Evolutionary conservation across 2,113 vertebrate species (phyloP).

Genomic region (Motacilla alba): DNA sequence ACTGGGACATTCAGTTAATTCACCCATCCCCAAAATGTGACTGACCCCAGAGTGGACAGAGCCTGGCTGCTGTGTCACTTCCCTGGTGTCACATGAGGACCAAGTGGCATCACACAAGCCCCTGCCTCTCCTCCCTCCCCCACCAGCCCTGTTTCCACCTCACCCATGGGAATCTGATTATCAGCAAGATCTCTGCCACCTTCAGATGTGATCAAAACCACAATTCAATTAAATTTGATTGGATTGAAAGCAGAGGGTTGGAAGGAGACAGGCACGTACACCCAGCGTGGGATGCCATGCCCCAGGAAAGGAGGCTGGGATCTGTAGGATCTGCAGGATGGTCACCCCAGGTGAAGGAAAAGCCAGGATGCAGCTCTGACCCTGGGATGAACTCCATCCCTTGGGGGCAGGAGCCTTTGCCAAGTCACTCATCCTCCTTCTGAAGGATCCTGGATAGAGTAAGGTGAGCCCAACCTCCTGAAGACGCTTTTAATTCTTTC

Average conservation of each 20-base stretch:
- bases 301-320: not conserved
- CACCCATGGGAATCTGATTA: not conserved
- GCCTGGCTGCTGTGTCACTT: not conserved
- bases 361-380: not conserved
- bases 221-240: not conserved
- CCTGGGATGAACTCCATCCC: not conserved
- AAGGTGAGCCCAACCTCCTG: not conserved
- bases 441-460: not conserved
- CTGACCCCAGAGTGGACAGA: not conserved
- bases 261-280: not conserved
- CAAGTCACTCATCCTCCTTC: not conserved
- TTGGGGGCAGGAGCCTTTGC: not conserved
- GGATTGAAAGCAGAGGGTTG: not conserved
- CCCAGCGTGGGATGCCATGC: fast-evolving
- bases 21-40: fast-evolving
- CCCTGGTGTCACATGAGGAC: not conserved
- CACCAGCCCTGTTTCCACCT: not conserved
- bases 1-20: fast-evolving
- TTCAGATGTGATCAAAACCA: slow-evolving; percentile 35
- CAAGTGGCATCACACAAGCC: not conserved
- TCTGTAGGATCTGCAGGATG: not conserved
- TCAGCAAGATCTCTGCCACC: not conserved
- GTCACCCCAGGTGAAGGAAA: not conserved
- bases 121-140: not conserved
- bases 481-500: slow-evolving; percentile 18